Conservation (phyloP, 2,888 invertebrate genomes). For the Crocallis elinguaria region DNA sequence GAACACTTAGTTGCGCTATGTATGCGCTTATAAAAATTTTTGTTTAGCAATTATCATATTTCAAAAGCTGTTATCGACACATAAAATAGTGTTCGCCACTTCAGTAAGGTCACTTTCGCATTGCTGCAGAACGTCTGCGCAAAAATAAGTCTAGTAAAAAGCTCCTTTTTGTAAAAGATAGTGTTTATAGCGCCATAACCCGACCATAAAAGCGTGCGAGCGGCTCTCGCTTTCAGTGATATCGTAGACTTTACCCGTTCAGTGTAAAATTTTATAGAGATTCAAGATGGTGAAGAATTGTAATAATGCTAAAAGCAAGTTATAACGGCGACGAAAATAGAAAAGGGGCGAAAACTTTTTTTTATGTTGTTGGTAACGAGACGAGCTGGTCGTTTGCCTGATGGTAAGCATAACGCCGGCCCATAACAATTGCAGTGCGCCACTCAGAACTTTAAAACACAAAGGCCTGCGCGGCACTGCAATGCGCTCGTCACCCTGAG, state of each 20-base stretch:
- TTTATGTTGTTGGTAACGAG: neutral
- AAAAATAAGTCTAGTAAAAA: constrained; percentile 1
- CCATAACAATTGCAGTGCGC: too few relatives aligned
- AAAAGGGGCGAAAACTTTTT: neutral
- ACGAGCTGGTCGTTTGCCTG: too few relatives aligned
- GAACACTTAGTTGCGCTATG: too few relatives aligned
- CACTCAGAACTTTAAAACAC: too few relatives aligned
- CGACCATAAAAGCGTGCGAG: constrained; percentile 23
- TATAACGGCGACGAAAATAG: constrained; percentile 1
- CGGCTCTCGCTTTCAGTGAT: constrained; percentile 16
- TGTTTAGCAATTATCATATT: too few relatives aligned
- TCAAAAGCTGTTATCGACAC: too few relatives aligned
- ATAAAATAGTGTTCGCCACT: too few relatives aligned
- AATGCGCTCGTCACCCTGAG: too few relatives aligned
- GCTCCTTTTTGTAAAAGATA: constrained; percentile 22
- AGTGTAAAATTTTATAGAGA: constrained; percentile 30
- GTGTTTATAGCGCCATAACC: constrained; percentile 34
- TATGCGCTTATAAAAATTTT: too few relatives aligned
- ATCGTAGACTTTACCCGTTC: constrained; percentile 22
- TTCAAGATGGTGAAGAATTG: constrained; percentile 7
- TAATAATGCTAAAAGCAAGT: constrained; percentile 22
- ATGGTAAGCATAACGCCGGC: too few relatives aligned
- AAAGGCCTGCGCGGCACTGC: too few relatives aligned
- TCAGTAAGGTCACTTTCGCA: neutral
- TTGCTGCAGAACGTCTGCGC: neutral